Base-by-base conservation (phyloP, 2,797 vertebrate species). In the Pristis pectinata region DNA sequence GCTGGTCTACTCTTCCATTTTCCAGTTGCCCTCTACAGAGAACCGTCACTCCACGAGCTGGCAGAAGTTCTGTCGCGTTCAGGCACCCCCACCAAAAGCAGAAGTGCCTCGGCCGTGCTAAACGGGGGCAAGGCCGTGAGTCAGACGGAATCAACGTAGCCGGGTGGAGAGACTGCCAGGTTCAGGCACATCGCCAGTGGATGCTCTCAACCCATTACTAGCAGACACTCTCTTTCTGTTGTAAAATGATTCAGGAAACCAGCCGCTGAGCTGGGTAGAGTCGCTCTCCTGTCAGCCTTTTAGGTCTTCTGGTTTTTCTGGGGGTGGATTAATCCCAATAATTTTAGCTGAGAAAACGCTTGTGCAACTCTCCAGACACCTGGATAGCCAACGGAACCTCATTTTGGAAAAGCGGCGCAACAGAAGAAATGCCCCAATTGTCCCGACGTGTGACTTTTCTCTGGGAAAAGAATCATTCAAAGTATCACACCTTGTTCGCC, bases 21-120 rank as follows among this genome's bases (percentile, higher is more conserved):
- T 96, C 94, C 97, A 99, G 99, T 99, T 97, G 98, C 99, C 95
- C 99, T 99, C 98, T 99, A 99, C 97, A 98, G 99, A 97, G 99
- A 99, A 97, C 99, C 99, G 72, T 99, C 99, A 94, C 98, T 99
- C 95, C 99, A 99, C 13, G 99, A 99, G 96, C 98, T 99, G 96
- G 99, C 99, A 94, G 99, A 94, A 99, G 97, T 99, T 99, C 97
- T 99, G 3, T 83, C 99, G 94, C 98, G 99, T 95, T 99, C 99
- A 49, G 99, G 99, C 96, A 99, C 99, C 37, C 99, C 99, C 95
- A 99, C 99, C 96, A 99, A 99, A 97, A 99, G 99, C 97, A 98
- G 99, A 97, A 99, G 99, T 64, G 98, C 98, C 96, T 99, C 99
- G 0, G 99, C 99, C 67, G 97, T 99, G 96, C 97, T 99, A 96